Evolutionary conservation across 2,888 invertebrate species (phyloP).

Genomic region (Epistrophe eligans): DNA sequence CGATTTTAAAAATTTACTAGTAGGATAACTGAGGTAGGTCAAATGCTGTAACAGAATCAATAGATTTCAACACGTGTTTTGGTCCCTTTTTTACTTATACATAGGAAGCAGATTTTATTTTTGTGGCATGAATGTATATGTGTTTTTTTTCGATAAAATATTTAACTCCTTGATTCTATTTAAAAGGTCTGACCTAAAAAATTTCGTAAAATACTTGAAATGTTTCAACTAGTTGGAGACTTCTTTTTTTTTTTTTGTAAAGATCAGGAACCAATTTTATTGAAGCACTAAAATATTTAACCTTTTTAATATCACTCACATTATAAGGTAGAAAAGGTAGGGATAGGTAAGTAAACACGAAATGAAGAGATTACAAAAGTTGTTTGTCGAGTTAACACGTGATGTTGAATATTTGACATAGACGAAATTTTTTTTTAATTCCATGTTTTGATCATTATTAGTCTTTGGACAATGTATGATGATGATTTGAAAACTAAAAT

Average conservation of each 20-base stretch:
- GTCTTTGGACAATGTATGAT: no score
- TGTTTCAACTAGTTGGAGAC: background rate
- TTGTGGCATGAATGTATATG: no score
- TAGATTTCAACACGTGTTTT: no score
- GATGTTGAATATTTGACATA: no score
- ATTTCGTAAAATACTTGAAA: background rate
- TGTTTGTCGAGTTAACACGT: no score
- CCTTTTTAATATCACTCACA: background rate
- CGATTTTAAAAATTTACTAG: background rate
- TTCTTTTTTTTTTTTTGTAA: background rate
- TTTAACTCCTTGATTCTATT: background rate
- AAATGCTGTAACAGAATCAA: background rate
- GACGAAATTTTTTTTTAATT: no score
- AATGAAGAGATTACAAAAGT: background rate
- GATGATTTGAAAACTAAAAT: no score
- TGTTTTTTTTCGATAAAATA: background rate
- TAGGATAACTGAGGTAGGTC: background rate
- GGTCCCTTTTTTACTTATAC: no score
- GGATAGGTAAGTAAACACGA: background rate
- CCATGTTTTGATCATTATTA: no score
- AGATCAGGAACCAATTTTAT: background rate
- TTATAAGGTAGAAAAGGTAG: background rate
- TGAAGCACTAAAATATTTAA: background rate
- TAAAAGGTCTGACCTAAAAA: no score
- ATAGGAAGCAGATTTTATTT: no score